Evolutionary conservation across 2,113 vertebrate genomes (phyloP), one percentile per base, ranked within the genome.

Genomic region (Mixornis gularis): DNA sequence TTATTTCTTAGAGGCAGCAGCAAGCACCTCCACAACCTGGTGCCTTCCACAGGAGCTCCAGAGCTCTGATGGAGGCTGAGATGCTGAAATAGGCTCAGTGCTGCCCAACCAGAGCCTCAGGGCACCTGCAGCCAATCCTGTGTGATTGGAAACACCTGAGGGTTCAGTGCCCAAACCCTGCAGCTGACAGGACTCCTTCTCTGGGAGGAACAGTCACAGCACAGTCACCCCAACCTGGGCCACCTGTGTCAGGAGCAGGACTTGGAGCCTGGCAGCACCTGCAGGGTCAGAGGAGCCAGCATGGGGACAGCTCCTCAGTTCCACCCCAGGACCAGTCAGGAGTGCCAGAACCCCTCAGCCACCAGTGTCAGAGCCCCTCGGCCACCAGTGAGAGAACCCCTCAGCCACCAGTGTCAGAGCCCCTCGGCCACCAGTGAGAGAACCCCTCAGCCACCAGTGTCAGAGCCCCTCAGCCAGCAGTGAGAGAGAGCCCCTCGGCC

Each of bases 21-120:
- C 2, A 1, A 25, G 5, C 0, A 58, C 2, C 8, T 40, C 49
- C 29, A 13, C 6, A 22, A 1, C 1, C 7, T 3, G 1, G 2
- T 4, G 0, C 0, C 1, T 27, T 41, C 22, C 8, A 1, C 34
- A 1, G 38, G 38, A 10, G 38, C 38, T 11, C 38, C 38, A 38
- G 38, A 38, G 1, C 4, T 24, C 20, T 1, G 0, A 9, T 3
- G 22, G 17, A 12, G 6, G 3, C 32, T 17, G 40, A 21, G 3
- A 6, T 12, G 9, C 34, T 11, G 4, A 44, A 52, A 52, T 0
- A 0, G 9, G 7, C 6, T 4, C 17, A 0, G 1, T 17, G 8
- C 56, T 58, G 29, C 29, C 14, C n/a, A 17, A 6, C 17, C 29
- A 15, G 2, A 48, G 62, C 27, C 49, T 12, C 21, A 2, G 40